A percentile compares a stretch with the other conserved stretches of the same genome.
Conservation (phyloP, 2,797 vertebrate species). For the Hafferia zeledoni region DNA sequence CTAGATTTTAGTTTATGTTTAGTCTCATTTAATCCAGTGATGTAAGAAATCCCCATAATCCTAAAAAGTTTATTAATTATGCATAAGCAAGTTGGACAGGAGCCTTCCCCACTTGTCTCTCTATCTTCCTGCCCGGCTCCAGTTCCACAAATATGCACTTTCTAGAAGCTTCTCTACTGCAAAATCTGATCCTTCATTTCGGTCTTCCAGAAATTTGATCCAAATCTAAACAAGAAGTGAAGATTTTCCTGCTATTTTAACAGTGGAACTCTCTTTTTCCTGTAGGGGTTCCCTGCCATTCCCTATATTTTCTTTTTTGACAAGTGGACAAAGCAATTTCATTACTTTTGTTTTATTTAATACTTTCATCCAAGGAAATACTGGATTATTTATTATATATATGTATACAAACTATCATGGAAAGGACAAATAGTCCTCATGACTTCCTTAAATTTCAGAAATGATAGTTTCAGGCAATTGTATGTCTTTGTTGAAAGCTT, state of each 20-base stretch:
- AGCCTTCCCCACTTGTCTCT: neutral
- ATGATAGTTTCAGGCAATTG: neutral
- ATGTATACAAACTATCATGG: neutral
- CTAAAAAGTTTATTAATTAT: neutral
- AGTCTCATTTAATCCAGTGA: neutral
- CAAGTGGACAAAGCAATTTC: neutral
- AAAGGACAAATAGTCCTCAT: neutral
- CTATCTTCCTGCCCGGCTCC: neutral
- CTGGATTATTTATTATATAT: neutral
- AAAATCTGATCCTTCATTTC: neutral
- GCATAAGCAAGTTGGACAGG: neutral
- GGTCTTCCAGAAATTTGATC: neutral
- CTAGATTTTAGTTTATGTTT: neutral
- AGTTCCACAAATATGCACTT: neutral
- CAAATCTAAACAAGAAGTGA: neutral
- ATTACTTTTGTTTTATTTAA: constrained; percentile 12
- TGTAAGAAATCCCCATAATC: neutral
- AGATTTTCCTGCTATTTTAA: neutral
- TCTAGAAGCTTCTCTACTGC: neutral
- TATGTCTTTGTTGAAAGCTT: neutral
- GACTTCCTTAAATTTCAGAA: neutral
- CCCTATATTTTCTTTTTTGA: neutral
- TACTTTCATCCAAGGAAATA: neutral
- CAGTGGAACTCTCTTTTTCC: neutral
- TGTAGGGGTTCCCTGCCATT: neutral